Base-by-base conservation (phyloP, 2,888 invertebrate species). In the Diploptera punctata region DNA sequence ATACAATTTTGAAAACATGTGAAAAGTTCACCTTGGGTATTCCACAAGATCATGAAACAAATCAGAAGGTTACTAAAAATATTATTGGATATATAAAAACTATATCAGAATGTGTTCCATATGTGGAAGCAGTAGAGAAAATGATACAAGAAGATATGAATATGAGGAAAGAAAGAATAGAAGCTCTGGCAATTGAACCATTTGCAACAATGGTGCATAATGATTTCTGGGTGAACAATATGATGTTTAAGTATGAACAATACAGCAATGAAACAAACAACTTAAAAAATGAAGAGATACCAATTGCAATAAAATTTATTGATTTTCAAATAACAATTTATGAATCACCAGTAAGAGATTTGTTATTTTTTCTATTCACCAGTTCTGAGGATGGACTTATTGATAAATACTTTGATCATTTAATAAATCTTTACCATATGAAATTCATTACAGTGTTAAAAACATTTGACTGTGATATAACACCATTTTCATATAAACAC, bases 151-250 rank as follows among this genome's bases (percentile, higher is more conserved):
- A 44, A 0, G 44, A 26, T 68, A 68, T 3, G 4, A 16, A 7
- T 33, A 7, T 33, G 10, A 33, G 10, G n/a, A n/a, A n/a, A n/a
- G n/a, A n/a, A n/a, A n/a, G n/a, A 29, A 10, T 7, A 54, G 54
- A 26, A 26, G 26, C 9, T 10, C 47, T 33, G 19, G n/a, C n/a
- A n/a, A 68, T 72, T 4, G 84, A 86, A 31, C 83, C 84, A 0
- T 89, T 86, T 81, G 84, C 83, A 0, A 85, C 87, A 0, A 82
- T 88, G 24, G 82, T 84, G 1, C 89, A 89, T 75, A 82, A 83
- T 0, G 89, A 89, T 78, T 83, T 87, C 67, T 89, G 89, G 89
- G 85, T 86, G 16, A 89, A 88, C 77, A 89, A 89, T 76, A 83
- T 89, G 1, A 85, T 89, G 84, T 80, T 89, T 16, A 81, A 83